Base-by-base conservation (phyloP, 2,113 vertebrate genomes). In the Epinephelus lanceolatus region DNA sequence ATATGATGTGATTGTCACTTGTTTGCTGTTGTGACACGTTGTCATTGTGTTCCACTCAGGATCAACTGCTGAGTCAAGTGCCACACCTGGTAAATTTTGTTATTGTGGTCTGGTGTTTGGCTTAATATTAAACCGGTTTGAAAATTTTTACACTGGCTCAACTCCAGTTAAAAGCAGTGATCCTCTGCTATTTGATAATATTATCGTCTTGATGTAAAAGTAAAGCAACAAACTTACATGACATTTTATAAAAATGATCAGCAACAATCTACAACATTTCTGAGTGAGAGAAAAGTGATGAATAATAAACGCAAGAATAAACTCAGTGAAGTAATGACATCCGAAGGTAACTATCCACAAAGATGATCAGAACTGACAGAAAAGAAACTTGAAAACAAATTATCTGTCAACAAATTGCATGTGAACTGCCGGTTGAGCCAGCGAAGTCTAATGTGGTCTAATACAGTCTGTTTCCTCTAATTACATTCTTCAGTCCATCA, bases 391-490 rank as follows among this genome's bases (percentile, higher is more conserved):
- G 23, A 79, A 78, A 81, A 86, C 65, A 78, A 78, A 86, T 81
- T 1, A 79, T 79, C 51, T 55, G 83, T 74, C 78, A 81, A 66
- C 49, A 71, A 62, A 83, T 77, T 25, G 75, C 59, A 83, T 49
- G 51, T 15, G 67, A 88, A 49, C 70, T 74, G 57, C 65, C 61
- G 63, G 74, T 27, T 83, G 73, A 81, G 65, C 72, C 71, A 13
- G 30, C 56, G 25, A 76, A 47, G 68, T 71, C 73, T 67, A 76
- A 88, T 69, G n/a, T 49, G 69, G 80, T 88, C 65, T 77, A 75
- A 87, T 71, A 11, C 55, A 82, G 78, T 72, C 78, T 80, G 81
- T 67, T 75, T 86, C 88, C 91, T 92, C 69, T 93, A 88, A 92
- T 93, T 91, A 93, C 86, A 78, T 85, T 83, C 76, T 85, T 72